Conservation (phyloP, 92 coral and sea anemone genomes). For the Phenganax marumi region DNA sequence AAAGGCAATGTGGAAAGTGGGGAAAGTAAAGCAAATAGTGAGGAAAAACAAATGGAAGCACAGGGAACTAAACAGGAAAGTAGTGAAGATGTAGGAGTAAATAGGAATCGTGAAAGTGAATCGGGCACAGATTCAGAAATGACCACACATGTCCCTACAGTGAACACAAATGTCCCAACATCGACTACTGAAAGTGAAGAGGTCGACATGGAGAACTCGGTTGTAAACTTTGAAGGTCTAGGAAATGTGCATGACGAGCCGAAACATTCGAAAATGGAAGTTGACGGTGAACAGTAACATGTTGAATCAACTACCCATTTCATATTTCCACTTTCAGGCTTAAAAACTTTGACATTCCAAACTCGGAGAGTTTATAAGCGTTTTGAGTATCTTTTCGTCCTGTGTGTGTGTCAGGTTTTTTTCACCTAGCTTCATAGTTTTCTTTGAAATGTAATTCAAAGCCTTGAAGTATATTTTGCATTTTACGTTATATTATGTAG, state of each 20-base stretch:
- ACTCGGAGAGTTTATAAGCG: not conserved
- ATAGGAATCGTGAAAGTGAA: conserved; percentile 34
- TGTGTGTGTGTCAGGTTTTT: too few species aligned
- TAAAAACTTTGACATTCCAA: not conserved
- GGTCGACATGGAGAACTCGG: not conserved
- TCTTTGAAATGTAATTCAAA: too few species aligned
- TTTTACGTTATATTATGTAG: too few species aligned
- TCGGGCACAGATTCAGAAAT: conserved; percentile 17
- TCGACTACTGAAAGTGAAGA: not conserved
- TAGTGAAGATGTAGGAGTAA: not conserved
- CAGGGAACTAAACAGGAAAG: not conserved
- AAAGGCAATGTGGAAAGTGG: conserved; percentile 39
- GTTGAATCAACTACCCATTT: not conserved
- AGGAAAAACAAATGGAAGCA: conserved; percentile 27
- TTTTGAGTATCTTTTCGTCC: not conserved
- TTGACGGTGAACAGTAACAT: conserved; percentile 1
- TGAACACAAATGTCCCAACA: not conserved
- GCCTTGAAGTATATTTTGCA: too few species aligned
- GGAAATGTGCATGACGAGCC: not conserved
- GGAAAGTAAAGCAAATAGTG: conserved; percentile 27
- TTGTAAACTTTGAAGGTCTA: not conserved
- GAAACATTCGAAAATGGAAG: conserved; percentile 21
- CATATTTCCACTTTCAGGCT: not conserved
- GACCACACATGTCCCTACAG: conserved; percentile 1
- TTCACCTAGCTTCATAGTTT: too few species aligned